phyloP scores from a whole-genome alignment of 2,113 vertebrate species.

The Halichoerus grypus region DNA sequence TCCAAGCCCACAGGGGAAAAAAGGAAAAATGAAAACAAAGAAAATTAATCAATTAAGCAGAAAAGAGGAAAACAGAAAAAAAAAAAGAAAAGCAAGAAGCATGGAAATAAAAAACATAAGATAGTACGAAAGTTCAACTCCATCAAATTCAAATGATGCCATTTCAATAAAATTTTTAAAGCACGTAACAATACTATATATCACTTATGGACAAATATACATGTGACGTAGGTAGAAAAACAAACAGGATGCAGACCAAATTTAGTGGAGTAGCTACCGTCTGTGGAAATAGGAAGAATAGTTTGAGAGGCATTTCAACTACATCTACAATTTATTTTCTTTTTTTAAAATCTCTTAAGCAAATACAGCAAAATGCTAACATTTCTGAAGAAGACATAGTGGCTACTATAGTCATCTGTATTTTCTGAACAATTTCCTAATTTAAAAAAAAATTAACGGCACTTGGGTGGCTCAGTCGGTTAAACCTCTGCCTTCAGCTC shows the following conservation, averaged over 20 bases:
- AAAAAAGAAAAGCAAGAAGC: neutral
- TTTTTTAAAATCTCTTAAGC: neutral
- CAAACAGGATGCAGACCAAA: neutral
- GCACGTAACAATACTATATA: neutral
- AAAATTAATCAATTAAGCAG: neutral
- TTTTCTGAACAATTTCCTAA: slow-evolving; percentile 18
- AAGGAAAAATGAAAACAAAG: neutral
- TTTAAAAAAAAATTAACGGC: neutral
- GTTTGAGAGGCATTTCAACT: neutral
- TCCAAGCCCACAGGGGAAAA: neutral
- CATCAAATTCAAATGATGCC: neutral
- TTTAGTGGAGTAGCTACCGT: neutral
- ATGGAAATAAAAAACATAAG: neutral
- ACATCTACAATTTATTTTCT: neutral
- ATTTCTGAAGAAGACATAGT: neutral
- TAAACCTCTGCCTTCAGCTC: neutral
- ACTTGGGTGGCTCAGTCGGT: neutral
- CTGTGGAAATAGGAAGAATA: neutral
- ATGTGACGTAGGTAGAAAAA: neutral
- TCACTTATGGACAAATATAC: neutral
- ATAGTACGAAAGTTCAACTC: neutral
- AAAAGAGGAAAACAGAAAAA: neutral
- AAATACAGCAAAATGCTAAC: slow-evolving; percentile 32
- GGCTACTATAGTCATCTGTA: neutral
- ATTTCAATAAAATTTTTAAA: neutral